These are phyloP conservation scores for Coregonus sp. DNA, from an alignment of 2,797 vertebrate genomes.

Conservation along the genomic window DNA sequence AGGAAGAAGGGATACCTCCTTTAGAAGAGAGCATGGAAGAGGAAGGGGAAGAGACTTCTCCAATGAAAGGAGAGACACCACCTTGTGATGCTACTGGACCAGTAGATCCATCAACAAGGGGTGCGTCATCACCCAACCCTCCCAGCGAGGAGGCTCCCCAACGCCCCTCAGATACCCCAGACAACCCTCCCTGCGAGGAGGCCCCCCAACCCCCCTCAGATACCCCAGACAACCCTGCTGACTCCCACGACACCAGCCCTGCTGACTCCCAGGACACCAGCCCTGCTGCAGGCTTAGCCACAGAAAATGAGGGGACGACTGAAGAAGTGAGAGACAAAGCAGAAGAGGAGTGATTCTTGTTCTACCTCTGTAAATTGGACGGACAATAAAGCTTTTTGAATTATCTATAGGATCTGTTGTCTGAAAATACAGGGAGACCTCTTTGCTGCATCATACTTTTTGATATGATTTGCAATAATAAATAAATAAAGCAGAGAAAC, in stretches of 20 bases:
- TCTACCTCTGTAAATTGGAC: slow-evolving; percentile 52
- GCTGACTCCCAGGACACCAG: background rate
- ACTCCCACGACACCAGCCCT: too few relatives aligned
- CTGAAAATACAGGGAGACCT: slow-evolving; percentile 37
- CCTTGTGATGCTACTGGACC: slow-evolving; percentile 8
- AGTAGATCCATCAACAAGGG: slow-evolving; percentile 25
- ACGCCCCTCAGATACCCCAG: slow-evolving; percentile 17
- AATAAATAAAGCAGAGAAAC: background rate
- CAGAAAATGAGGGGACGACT: slow-evolving; percentile 42
- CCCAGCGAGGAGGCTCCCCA: background rate
- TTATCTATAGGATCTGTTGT: slow-evolving; percentile 27
- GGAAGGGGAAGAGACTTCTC: background rate
- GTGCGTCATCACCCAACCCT: background rate
- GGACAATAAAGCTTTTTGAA: background rate
- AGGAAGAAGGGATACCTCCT: slow-evolving; percentile 15
- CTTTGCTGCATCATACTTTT: slow-evolving; percentile 44
- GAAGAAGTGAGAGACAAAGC: background rate
- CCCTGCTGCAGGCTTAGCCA: slow-evolving; percentile 23
- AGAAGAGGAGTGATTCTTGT: slow-evolving; percentile 42
- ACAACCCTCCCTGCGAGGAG: too few relatives aligned
- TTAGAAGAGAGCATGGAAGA: slow-evolving; percentile 17
- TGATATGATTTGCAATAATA: slow-evolving; percentile 38
- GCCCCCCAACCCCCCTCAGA: too few relatives aligned
- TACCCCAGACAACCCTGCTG: too few relatives aligned
- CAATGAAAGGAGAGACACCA: background rate